A percentile compares a stretch with the other conserved stretches of the same genome.
Evolutionary conservation across 2,113 vertebrate species (phyloP).

Genomic region (Pelodiscus sinensis): DNA sequence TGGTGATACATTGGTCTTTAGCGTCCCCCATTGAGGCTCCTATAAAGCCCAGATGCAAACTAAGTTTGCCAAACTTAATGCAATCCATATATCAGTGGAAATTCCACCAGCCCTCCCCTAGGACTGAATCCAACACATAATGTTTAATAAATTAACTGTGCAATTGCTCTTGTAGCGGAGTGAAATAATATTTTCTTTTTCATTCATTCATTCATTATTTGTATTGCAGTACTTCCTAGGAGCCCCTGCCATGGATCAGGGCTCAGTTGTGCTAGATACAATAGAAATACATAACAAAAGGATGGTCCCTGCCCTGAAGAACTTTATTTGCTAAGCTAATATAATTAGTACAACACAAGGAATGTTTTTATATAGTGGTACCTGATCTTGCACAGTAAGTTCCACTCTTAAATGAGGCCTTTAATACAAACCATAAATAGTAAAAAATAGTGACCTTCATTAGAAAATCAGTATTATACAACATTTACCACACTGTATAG

Average conservation of each 20-base stretch:
- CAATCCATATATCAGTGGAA: not conserved
- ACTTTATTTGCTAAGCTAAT: not conserved
- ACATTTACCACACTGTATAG: not conserved
- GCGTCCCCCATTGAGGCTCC: not conserved
- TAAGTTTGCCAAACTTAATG: not conserved
- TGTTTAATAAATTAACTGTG: not conserved
- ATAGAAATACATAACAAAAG: too few species aligned
- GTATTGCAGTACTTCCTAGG: not conserved
- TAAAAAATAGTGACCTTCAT: fast-evolving
- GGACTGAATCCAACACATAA: not conserved
- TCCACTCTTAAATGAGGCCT: conserved; percentile 9
- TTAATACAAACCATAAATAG: conserved; percentile 29
- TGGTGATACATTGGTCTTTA: not conserved
- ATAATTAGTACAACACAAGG: not conserved
- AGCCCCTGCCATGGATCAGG: not conserved
- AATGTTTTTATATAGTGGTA: not conserved
- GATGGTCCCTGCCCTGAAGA: not conserved
- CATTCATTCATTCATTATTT: not conserved
- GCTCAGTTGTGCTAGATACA: not conserved
- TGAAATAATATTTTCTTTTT: not conserved
- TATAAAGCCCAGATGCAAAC: not conserved
- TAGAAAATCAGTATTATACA: not conserved
- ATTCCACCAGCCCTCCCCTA: not conserved
- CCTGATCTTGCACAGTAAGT: conserved; percentile 10
- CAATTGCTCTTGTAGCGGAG: not conserved